Percentiles rank a stretch among this genome's conserved stretches.
phyloP scores from a whole-genome alignment of 2,113 vertebrate genomes.

The Ailuropoda melanoleuca region DNA sequence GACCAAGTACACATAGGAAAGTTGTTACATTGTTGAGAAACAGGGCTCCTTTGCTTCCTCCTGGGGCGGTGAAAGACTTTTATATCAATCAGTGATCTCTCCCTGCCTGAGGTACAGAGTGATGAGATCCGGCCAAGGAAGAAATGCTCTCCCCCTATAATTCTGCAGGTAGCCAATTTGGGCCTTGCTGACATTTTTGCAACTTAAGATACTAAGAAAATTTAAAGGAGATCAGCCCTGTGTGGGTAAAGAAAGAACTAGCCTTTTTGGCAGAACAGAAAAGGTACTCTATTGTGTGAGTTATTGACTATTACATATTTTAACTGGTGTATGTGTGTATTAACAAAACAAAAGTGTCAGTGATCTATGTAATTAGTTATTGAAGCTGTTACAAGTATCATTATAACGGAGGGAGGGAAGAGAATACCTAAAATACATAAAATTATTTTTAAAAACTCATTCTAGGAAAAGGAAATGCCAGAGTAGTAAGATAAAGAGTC shows the following conservation, averaged over 20 bases:
- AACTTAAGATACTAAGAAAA: conserved; percentile 26
- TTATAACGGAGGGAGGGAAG: not conserved
- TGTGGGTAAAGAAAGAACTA: conserved; percentile 23
- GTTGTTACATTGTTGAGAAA: conserved; percentile 19
- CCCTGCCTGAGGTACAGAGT: not conserved
- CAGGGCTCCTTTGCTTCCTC: conserved; percentile 1
- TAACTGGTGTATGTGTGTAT: not conserved
- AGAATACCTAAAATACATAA: conserved; percentile 44
- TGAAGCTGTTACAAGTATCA: conserved; percentile 1
- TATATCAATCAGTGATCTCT: not conserved
- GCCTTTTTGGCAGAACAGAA: not conserved
- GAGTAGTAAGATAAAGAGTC: conserved; percentile 53
- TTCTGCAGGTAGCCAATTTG: not conserved
- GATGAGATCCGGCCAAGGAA: not conserved
- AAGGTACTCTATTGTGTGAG: not conserved
- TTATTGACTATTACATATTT: not conserved
- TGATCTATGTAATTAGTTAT: conserved; percentile 8
- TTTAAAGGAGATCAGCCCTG: conserved; percentile 27
- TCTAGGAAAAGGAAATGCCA: conserved; percentile 66
- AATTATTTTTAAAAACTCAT: conserved; percentile 56
- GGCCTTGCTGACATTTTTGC: not conserved
- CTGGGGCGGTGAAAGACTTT: not conserved
- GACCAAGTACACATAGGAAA: not conserved
- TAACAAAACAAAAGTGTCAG: conserved; percentile 35
- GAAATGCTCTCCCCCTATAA: not conserved